phyloP scores from a whole-genome alignment of 2,888 invertebrate species.

The Metallyticus violacea region DNA sequence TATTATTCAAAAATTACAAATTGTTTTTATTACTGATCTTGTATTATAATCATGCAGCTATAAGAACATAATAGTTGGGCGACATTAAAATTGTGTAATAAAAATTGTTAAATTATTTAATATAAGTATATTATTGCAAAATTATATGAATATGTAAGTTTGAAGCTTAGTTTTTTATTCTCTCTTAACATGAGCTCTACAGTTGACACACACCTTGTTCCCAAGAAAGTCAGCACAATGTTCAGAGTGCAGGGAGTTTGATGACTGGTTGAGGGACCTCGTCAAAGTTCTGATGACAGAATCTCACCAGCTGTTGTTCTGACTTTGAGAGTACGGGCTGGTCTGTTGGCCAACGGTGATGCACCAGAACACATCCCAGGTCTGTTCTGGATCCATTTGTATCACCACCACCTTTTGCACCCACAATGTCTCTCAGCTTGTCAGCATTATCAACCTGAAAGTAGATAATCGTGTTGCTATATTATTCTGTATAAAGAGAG shows the following conservation, averaged over 20 bases:
- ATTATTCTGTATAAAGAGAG: too few species aligned
- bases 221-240: conserved; percentile 48
- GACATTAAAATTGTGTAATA: too few species aligned
- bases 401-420: conserved; percentile 42
- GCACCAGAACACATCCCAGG: conserved; percentile 57
- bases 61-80: too few species aligned
- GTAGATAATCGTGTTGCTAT: conserved; percentile 42
- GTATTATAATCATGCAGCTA: too few species aligned
- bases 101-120: too few species aligned
- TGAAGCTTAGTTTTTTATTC: too few species aligned
- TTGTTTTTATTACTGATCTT: too few species aligned
- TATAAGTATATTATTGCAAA: too few species aligned
- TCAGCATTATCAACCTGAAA: conserved; percentile 57
- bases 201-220: not conserved
- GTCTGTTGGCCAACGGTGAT: conserved; percentile 53
- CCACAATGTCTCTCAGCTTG: conserved; percentile 52
- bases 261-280: conserved; percentile 62
- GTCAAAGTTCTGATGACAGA: conserved; percentile 65
- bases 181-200: not conserved
- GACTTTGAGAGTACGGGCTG: conserved; percentile 55
- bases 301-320: conserved; percentile 62
- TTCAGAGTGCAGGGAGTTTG: conserved; percentile 55
- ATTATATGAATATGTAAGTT: too few species aligned
- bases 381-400: conserved; percentile 45
- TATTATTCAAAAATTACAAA: too few species aligned